Evolutionary conservation across 2,888 invertebrate species (phyloP), one percentile per base, ranked within the genome.

Genomic region (Eustalomyia histrio): DNA sequence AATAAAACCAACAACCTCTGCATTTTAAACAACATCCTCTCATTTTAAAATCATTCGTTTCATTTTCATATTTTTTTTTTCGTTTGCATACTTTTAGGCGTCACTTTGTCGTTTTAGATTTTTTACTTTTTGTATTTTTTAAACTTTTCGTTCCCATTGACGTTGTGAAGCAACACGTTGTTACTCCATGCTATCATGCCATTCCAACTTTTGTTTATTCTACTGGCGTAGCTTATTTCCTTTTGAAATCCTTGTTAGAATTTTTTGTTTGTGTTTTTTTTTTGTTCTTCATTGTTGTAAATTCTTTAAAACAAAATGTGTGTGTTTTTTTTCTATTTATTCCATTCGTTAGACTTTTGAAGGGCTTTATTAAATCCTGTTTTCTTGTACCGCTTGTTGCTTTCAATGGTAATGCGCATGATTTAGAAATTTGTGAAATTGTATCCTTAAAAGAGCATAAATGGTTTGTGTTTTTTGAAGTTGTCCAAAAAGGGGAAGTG

Each of bases 121-220:
- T 60, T 60, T 64, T 29, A 43, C 4, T 1, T 18, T 39, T 7
- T 50, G 29, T 50, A 72, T 16, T 17, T 16, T 43, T 35, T 64
- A 10, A 5, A 16, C 6, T 76, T 63, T 17, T 47, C 35, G 55
- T 47, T 18, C 16, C 58, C 10, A 39, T 60, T 71, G 65, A 50
- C 61, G 76, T 81, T 81, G 69, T 78, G 81, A 81, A 81, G 81
- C 81, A 81, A 81, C 81, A 81, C 71, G 81, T 81, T 81, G 81
- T 75, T 78, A 71, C 71, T 71, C 55, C 61, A 67, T 69, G 71
- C 57, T 17, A 47, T n/a, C 50, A 55, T 55, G 60, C 16, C 33
- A 76, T 76, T 43, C 43, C 33, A 64, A 50, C 17, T 47, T 29
- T 18, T 24, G 35, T 43, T 24, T 50, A 35, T n/a, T 14, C 43